Base-by-base conservation (phyloP, 2,113 vertebrate species). In the Crypturellus undulatus region DNA sequence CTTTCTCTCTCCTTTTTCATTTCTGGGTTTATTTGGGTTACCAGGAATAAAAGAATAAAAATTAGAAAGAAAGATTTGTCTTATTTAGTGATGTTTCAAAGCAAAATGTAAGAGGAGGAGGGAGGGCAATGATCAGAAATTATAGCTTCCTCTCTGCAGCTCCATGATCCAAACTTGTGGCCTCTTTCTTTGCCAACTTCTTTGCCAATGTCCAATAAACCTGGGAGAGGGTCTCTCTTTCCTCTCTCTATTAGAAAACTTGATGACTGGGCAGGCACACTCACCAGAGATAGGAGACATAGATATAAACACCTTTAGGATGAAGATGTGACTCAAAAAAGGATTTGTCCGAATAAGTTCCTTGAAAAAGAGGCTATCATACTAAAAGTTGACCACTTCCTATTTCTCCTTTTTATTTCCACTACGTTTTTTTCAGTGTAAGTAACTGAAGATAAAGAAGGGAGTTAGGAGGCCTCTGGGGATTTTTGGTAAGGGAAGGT, bases 141-240 rank as follows among this genome's bases (percentile, higher is more conserved):
- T 73, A 15, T 34, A 79, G 4, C 19, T 75, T 73, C 32, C 22
- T 75, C 10, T 63, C 49, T 84, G 43, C 30, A 70, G 34, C 56
- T 26, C 24, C 16, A 28, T 54, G 40, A 54, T 77, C 21, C 0
- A 0, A 43, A 38, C 3, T 68, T 3, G 79, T 2, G 0, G 17
- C 21, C 9, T 9, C 34, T 69, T 84, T 87, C 19, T 82, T 20
- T 82, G 10, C 1, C 4, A 13, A 10, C 65, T 34, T 70, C 32
- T 86, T 89, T 87, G 42, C 22, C 45, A 73, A 10, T 20, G 80
- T 86, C 45, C 8, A 4, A 13, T 12, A 10, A 52, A 42, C 20
- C 6, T 56, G 8, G 4, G 3, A 59, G 67, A 93, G 40, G 19
- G 22, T 40, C 20, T 9, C 10, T 90, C 18, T 82, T 72, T 17